phyloP scores from a whole-genome alignment of 1,140 invertebrate species.

The Pteromalus puparum region DNA sequence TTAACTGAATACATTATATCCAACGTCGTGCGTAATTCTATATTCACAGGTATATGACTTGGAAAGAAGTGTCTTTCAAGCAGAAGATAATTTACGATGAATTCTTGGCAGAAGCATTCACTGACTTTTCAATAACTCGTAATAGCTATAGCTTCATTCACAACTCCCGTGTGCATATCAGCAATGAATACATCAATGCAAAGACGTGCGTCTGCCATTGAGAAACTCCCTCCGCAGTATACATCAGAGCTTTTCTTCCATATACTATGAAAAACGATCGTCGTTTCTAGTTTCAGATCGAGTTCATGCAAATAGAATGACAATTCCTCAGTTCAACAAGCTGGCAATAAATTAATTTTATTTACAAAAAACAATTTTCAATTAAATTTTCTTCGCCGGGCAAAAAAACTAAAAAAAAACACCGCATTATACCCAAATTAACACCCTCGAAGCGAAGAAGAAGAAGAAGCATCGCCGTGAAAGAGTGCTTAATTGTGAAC shows the following conservation, averaged over 20 bases:
- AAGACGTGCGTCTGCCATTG: not conserved
- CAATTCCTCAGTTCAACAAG: not conserved
- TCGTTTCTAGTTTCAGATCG: not conserved
- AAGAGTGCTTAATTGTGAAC: conserved; percentile 30
- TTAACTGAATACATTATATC: not conserved
- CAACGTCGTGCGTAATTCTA: not conserved
- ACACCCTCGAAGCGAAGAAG: conserved; percentile 2
- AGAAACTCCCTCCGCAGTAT: not conserved
- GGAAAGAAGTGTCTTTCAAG: conserved; percentile 13
- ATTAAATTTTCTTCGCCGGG: not conserved
- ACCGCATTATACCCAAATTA: not conserved
- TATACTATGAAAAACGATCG: not conserved
- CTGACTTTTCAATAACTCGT: conserved; percentile 20
- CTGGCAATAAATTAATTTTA: not conserved
- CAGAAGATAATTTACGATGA: conserved; percentile 10
- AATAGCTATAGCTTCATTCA: conserved; percentile 20
- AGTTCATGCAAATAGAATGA: not conserved
- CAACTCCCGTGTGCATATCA: not conserved
- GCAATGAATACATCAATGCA: conserved; percentile 17
- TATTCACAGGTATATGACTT: conserved; percentile 1
- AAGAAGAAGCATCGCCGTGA: not conserved
- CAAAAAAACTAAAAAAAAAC: not conserved
- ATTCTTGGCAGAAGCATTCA: not conserved
- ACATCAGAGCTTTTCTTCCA: not conserved
- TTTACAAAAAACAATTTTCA: not conserved